Conservation (phyloP, 2,113 vertebrate genomes). For the Phyllopteryx taeniolatus region DNA sequence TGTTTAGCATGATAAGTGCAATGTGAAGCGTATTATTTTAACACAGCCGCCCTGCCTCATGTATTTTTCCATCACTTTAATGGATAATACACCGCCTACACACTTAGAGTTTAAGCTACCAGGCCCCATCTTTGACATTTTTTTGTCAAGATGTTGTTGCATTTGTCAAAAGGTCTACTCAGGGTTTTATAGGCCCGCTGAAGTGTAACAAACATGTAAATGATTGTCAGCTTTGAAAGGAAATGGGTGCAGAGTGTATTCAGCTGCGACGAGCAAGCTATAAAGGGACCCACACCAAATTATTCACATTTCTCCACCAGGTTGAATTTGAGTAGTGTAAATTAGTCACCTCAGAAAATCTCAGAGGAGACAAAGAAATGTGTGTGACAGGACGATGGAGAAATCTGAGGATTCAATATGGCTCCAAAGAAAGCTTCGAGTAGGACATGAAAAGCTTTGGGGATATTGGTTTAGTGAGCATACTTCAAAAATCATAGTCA, state of each 20-base stretch:
- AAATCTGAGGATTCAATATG: background rate
- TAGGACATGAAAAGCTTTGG: conserved; percentile 4
- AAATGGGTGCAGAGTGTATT: conserved; percentile 23
- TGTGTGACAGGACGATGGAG: conserved; percentile 15
- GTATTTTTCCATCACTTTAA: conserved; percentile 2
- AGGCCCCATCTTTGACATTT: background rate
- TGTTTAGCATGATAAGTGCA: background rate
- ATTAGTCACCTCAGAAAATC: conserved; percentile 38
- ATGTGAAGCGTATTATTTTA: conserved; percentile 30
- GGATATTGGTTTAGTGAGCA: conserved; percentile 1
- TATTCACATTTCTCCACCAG: conserved; percentile 40
- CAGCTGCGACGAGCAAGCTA: conserved; percentile 31
- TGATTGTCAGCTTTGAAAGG: conserved; percentile 11
- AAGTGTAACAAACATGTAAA: conserved; percentile 2
- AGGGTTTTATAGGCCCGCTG: conserved; percentile 5
- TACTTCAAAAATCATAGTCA: background rate
- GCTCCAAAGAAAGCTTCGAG: background rate
- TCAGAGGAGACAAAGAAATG: conserved; percentile 21
- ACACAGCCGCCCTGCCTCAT: conserved; percentile 11
- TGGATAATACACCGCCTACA: conserved; percentile 19
- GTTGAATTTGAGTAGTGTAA: conserved; percentile 41
- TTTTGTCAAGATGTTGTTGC: background rate
- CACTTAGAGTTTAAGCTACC: background rate
- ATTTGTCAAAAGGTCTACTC: conserved; percentile 6
- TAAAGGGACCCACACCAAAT: conserved; percentile 14